Evolutionary conservation across 2,113 vertebrate genomes (phyloP), one percentile per base, ranked within the genome.

Genomic region (Talpa occidentalis): DNA sequence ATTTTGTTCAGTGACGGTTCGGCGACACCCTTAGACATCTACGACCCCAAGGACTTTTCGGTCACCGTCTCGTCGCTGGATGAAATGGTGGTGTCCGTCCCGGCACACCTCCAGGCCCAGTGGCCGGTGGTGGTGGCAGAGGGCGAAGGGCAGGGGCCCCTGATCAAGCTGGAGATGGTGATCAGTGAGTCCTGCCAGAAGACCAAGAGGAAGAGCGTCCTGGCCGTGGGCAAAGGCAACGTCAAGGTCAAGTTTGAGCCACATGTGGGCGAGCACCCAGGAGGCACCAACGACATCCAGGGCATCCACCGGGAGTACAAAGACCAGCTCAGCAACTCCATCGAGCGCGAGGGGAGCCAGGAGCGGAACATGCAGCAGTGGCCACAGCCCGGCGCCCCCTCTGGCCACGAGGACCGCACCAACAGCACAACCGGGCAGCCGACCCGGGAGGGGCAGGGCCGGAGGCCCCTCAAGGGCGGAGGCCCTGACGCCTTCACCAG

Each of bases 171-270:
- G 0, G 99, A 99, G 96, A 98, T 99, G 99, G 98, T 99, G 44
- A 99, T 99, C 96, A 99, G 99, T 0, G 99, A 99, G 78, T 98
- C 98, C 0, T 99, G 99, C 66, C 99, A 99, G 98, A 99, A 99
- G 97, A 99, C 99, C 26, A 99, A 99, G 98, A 96, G 99, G 90
- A 99, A 99, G 97, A 99, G 99, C 10, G 97, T 99, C 7, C 98
- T 99, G 77, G 99, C 99, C 0, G 98, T 98, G 28, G 99, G 99
- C 1, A 98, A 98, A 12, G 99, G 99, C n/a, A 99, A 83, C 0
- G 97, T 99, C 87, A 98, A 98, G 10, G 99, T 99, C 69, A 99
- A 98, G 94, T 99, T 99, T 82, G 98, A 98, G 3, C 98, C 98
- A 15, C 98, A 98, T 22, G 96, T 97, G 7, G 96, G 90, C 0